phyloP scores from a whole-genome alignment of 2,888 invertebrate genomes.

The Asteroscopus sphinx region DNA sequence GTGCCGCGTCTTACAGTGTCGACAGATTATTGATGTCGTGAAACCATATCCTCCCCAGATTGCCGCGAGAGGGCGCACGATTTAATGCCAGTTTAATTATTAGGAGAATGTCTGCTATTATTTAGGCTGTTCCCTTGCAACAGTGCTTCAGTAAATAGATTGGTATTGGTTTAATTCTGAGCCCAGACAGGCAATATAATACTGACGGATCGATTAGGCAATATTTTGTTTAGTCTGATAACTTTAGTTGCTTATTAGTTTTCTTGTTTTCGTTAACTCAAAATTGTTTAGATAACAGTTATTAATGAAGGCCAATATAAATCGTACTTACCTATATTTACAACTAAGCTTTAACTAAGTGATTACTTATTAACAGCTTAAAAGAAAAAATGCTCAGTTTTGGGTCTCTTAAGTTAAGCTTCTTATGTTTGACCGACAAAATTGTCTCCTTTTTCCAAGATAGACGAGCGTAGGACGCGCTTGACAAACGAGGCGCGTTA shows the following conservation, averaged over 20 bases:
- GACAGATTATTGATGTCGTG: slow-evolving; percentile 64
- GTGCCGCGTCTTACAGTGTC: slow-evolving; percentile 49
- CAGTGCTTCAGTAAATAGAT: slow-evolving; percentile 32
- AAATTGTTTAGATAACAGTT: slow-evolving; percentile 8
- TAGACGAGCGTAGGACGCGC: background rate
- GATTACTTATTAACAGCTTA: background rate
- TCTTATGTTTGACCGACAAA: slow-evolving; percentile 2
- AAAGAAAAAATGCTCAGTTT: background rate
- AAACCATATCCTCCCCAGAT: slow-evolving; percentile 58
- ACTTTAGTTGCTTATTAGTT: slow-evolving; percentile 32
- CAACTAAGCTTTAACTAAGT: background rate
- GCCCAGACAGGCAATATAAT: slow-evolving; percentile 48
- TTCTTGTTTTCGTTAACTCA: slow-evolving; percentile 28
- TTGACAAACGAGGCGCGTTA: slow-evolving; percentile 4
- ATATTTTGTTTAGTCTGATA: slow-evolving; percentile 13
- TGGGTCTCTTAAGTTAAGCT: background rate
- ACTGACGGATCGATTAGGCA: slow-evolving; percentile 34
- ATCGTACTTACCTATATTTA: background rate
- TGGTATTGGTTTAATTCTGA: slow-evolving; percentile 39
- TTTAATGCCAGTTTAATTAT: slow-evolving; percentile 66
- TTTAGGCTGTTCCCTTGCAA: slow-evolving; percentile 27
- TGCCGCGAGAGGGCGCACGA: slow-evolving; percentile 53
- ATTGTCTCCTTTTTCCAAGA: background rate
- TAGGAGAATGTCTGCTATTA: slow-evolving; percentile 52
- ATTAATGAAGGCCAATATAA: no score